Conservation (phyloP, 2,888 invertebrate species). For the Trachelus troglodyta region DNA sequence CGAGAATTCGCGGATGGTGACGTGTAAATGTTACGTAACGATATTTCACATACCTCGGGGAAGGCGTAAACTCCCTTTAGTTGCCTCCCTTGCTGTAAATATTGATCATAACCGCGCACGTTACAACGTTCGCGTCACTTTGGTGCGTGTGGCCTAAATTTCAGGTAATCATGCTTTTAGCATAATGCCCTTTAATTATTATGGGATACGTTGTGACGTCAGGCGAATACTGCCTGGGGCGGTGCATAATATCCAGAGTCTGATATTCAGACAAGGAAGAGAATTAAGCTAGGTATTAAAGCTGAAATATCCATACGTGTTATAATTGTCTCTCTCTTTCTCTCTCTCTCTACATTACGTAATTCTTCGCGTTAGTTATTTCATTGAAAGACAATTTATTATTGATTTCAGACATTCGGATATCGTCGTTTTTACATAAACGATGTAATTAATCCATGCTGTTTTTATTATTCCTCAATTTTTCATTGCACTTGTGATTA, state of each 20-base stretch:
- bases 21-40: not conserved
- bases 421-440: not conserved
- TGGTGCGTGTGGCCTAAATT: conserved; percentile 32
- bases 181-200: conserved; percentile 37
- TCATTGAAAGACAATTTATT: not conserved
- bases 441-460: not conserved
- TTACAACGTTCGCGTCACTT: conserved; percentile 27
- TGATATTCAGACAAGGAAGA: conserved; percentile 13
- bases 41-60: not conserved
- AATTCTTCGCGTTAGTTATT: not conserved
- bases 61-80: not conserved
- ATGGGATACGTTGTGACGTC: conserved; percentile 27
- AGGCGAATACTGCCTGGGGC: conserved; percentile 16
- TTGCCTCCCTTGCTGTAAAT: conserved; percentile 21
- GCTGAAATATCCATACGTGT: not conserved
- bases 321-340: not conserved
- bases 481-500: no score
- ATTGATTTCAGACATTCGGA: not conserved
- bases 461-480: no score
- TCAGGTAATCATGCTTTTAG: conserved; percentile 17
- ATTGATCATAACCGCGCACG: conserved; percentile 29
- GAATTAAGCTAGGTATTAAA: not conserved
- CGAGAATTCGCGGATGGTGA: not conserved
- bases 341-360: not conserved
- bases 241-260: conserved; percentile 20